Percentiles rank a stretch among this genome's conserved stretches.
These are phyloP conservation scores for Macroramphosus scolopax DNA, from an alignment of 2,797 vertebrate genomes.

Conservation along the genomic window DNA sequence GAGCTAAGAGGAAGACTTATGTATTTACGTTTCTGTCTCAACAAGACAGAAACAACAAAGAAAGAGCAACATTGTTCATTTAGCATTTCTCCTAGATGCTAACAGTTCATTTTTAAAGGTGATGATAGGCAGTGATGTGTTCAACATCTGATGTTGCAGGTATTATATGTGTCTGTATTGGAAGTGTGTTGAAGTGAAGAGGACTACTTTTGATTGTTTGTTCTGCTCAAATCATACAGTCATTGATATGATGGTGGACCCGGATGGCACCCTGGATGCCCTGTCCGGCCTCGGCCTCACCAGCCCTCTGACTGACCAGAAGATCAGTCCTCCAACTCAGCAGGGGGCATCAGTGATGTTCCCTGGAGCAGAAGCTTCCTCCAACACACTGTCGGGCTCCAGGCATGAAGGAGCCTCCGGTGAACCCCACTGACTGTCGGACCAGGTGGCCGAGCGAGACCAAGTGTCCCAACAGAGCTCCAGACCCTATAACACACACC, in stretches of 20 bases:
- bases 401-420: slow-evolving; percentile 43
- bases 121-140: too few relatives aligned
- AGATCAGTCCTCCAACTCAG: slow-evolving; percentile 73
- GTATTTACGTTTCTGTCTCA: too few relatives aligned
- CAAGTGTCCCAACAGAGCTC: slow-evolving; percentile 50
- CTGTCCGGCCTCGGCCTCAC: slow-evolving; percentile 84
- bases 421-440: slow-evolving; percentile 61
- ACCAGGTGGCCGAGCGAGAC: slow-evolving; percentile 78
- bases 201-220: background rate
- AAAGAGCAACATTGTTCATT: too few relatives aligned
- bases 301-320: slow-evolving; percentile 79
- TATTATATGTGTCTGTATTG: background rate
- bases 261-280: slow-evolving; percentile 92
- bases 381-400: slow-evolving; percentile 34
- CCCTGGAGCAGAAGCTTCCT: slow-evolving; percentile 34
- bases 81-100: too few relatives aligned
- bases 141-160: background rate
- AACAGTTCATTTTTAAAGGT: too few relatives aligned
- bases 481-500: slow-evolving; percentile 38
- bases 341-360: slow-evolving; percentile 28
- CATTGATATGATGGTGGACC: slow-evolving; percentile 96
- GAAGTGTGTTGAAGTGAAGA: background rate
- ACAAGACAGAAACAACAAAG: too few relatives aligned
- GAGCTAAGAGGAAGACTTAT: too few relatives aligned
- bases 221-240: slow-evolving; percentile 67